These are phyloP conservation scores for Ypsolopha scabrella DNA, from an alignment of 2,888 invertebrate species.

Conservation along the genomic window DNA sequence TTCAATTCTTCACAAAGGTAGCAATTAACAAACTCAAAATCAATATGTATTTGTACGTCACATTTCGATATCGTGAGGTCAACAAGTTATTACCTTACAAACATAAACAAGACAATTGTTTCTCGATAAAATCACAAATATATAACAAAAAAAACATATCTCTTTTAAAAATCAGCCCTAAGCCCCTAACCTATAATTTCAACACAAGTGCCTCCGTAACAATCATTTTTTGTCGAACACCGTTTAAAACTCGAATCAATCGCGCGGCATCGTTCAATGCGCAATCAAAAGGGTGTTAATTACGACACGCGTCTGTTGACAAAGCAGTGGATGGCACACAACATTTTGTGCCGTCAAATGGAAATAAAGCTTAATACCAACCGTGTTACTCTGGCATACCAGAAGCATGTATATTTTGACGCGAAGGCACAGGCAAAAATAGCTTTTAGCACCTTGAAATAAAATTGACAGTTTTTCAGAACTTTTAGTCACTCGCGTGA, in stretches of 20 bases:
- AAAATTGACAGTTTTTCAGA: conserved; percentile 16
- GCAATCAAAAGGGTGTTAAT: not conserved
- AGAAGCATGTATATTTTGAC: conserved; percentile 24
- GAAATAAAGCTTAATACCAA: conserved; percentile 25
- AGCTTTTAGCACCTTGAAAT: not conserved
- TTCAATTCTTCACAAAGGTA: too few relatives aligned
- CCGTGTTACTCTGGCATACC: conserved; percentile 49
- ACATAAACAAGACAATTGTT: not conserved
- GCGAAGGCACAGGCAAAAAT: too few relatives aligned
- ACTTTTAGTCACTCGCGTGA: conserved; percentile 37
- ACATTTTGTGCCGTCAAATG: not conserved
- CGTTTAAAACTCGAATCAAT: not conserved
- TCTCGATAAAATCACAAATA: not conserved
- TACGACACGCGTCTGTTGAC: not conserved
- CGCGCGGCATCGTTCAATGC: not conserved
- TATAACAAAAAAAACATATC: not conserved
- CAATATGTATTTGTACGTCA: too few relatives aligned
- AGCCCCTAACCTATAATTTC: not conserved
- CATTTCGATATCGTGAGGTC: too few relatives aligned
- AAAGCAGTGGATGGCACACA: conserved; percentile 3
- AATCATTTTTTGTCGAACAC: not conserved
- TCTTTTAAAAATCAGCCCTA: not conserved
- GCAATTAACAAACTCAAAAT: too few relatives aligned
- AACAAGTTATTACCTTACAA: not conserved
- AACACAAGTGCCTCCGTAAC: not conserved